These are phyloP conservation scores for Rhagium mordax DNA, from an alignment of 2,888 invertebrate species.

Conservation along the genomic window DNA sequence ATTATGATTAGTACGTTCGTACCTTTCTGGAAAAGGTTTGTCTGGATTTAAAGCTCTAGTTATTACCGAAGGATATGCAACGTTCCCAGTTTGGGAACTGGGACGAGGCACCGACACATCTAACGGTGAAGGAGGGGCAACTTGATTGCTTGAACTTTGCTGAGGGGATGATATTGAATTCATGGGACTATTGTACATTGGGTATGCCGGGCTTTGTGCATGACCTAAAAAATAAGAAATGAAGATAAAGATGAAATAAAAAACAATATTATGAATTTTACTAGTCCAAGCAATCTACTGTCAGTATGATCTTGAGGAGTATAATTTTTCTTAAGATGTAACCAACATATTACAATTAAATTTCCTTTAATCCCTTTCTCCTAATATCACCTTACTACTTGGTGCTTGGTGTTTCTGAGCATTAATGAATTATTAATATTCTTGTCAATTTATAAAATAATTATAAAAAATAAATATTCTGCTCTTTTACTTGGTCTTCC, in stretches of 20 bases:
- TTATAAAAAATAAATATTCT: no score
- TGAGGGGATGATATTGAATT: constrained; percentile 83
- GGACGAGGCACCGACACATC: constrained; percentile 80
- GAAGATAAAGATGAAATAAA: constrained; percentile 7
- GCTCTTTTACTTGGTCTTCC: no score
- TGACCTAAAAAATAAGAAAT: constrained; percentile 70
- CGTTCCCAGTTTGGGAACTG: constrained; percentile 73
- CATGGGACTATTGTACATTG: constrained; percentile 89
- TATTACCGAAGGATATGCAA: constrained; percentile 88
- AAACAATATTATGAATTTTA: neutral
- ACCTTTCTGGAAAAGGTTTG: constrained; percentile 74
- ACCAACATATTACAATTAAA: neutral
- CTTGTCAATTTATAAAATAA: no score
- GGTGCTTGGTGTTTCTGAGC: no score
- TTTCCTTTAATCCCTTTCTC: neutral
- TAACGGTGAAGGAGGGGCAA: constrained; percentile 79
- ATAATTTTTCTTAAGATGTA: neutral
- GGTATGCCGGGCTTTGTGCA: constrained; percentile 86
- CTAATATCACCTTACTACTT: neutral
- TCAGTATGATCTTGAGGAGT: neutral
- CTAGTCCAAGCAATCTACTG: neutral
- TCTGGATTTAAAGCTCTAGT: constrained; percentile 80
- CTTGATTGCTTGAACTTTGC: constrained; percentile 74
- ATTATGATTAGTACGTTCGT: constrained; percentile 70
- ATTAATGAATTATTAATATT: no score